Evolutionary conservation across 2,113 vertebrate genomes (phyloP).

Genomic region (Malurus cyaneus): DNA sequence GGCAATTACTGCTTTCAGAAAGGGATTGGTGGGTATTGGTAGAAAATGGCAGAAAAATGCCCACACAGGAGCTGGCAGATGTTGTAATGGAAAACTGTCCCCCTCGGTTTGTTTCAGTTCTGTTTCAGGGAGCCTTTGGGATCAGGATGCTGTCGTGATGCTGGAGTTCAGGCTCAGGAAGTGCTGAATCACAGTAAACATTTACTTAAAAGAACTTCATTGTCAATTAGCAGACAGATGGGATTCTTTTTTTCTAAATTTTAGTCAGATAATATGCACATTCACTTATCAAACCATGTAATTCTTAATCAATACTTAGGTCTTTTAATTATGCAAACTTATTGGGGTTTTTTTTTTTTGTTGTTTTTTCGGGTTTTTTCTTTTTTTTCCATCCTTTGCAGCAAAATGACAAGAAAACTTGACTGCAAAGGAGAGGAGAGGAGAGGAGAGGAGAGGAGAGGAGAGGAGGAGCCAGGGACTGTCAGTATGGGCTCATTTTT

Average conservation of each 20-base stretch:
- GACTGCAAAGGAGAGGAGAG: not conserved
- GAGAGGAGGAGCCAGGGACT: fast-evolving
- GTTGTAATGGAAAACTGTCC: not conserved
- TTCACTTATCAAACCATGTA: not conserved
- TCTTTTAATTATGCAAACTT: not conserved
- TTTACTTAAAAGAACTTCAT: not conserved
- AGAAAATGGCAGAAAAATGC: not conserved
- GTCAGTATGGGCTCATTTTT: not conserved
- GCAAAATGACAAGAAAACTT: not conserved
- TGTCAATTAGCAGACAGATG: not conserved
- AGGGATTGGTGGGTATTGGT: not conserved
- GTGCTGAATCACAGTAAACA: not conserved
- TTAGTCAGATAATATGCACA: not conserved
- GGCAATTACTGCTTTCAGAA: not conserved
- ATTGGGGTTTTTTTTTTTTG: fast-evolving
- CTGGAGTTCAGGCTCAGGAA: not conserved
- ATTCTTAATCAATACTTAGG: not conserved
- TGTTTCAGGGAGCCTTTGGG: not conserved
- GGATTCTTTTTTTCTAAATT: not conserved
- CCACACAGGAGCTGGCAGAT: not conserved
- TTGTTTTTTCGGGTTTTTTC: fast-evolving
- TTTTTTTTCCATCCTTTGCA: not conserved
- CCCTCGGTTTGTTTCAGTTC: not conserved
- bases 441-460: no score
- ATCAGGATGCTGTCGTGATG: not conserved